These are phyloP conservation scores for Brachypodius melanocephalos DNA, from an alignment of 2,113 vertebrate species.

Conservation along the genomic window DNA sequence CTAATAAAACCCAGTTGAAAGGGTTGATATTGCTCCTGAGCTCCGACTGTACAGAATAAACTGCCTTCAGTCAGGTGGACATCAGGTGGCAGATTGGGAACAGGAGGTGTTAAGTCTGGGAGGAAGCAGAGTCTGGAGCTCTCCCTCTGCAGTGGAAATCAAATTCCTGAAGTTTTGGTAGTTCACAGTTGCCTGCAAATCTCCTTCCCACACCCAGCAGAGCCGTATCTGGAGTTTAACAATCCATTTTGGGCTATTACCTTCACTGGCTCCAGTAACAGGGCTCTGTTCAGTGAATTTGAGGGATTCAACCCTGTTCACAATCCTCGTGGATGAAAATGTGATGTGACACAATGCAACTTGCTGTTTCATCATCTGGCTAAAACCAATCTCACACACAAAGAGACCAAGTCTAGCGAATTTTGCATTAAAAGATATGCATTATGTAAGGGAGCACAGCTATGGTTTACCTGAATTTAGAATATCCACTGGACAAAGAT, in stretches of 20 bases:
- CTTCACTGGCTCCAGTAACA: not conserved
- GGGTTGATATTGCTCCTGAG: not conserved
- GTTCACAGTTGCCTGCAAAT: not conserved
- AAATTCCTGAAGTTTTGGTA: not conserved
- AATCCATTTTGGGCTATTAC: not conserved
- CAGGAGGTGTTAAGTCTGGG: not conserved
- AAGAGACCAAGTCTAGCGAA: not conserved
- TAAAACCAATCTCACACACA: not conserved
- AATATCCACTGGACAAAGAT: not conserved
- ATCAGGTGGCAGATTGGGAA: not conserved
- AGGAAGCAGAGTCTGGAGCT: not conserved
- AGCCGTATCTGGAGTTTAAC: not conserved
- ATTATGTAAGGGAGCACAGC: not conserved
- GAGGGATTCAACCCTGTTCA: not conserved
- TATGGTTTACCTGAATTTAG: not conserved
- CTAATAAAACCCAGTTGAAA: not conserved
- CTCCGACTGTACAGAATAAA: not conserved
- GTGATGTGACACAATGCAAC: not conserved
- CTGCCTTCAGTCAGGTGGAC: not conserved
- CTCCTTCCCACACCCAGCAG: not conserved
- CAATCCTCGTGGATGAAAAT: not conserved
- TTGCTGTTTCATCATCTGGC: not conserved
- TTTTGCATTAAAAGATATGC: not conserved
- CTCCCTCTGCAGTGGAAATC: not conserved
- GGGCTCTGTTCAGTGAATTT: not conserved